phyloP scores from a whole-genome alignment of 2,797 vertebrate species.

The Lithobates pipiens region DNA sequence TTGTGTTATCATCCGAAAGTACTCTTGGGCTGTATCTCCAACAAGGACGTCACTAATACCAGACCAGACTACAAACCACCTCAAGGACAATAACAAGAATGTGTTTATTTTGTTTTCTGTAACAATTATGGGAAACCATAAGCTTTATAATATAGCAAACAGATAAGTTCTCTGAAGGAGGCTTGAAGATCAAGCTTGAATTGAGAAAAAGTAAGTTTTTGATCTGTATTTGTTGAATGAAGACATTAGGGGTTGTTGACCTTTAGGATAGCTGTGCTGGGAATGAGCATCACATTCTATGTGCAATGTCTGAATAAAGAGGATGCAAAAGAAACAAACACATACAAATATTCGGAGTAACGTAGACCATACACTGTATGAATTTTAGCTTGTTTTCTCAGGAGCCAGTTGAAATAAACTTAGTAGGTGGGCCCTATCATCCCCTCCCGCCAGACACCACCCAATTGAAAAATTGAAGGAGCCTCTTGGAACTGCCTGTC shows the following conservation, averaged over 20 bases:
- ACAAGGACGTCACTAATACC: constrained; percentile 12
- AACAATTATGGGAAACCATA: not conserved
- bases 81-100: constrained; percentile 33
- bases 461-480: no score
- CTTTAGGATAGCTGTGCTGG: not conserved
- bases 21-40: constrained; percentile 14
- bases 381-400: no score
- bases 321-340: no score
- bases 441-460: no score
- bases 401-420: no score
- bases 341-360: no score
- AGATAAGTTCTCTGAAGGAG: not conserved
- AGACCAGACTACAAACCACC: not conserved
- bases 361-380: no score
- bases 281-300: not conserved
- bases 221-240: not conserved
- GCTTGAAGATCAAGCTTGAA: not conserved
- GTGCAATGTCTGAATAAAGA: no score
- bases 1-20: constrained; percentile 3
- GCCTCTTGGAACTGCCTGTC: no score
- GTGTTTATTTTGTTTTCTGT: constrained; percentile 5
- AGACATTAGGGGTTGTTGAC: not conserved
- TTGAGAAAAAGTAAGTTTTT: not conserved
- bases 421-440: no score
- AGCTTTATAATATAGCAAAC: not conserved